These are phyloP conservation scores for Drosophila subquinaria DNA, from an alignment of 2,888 invertebrate species.

Conservation along the genomic window DNA sequence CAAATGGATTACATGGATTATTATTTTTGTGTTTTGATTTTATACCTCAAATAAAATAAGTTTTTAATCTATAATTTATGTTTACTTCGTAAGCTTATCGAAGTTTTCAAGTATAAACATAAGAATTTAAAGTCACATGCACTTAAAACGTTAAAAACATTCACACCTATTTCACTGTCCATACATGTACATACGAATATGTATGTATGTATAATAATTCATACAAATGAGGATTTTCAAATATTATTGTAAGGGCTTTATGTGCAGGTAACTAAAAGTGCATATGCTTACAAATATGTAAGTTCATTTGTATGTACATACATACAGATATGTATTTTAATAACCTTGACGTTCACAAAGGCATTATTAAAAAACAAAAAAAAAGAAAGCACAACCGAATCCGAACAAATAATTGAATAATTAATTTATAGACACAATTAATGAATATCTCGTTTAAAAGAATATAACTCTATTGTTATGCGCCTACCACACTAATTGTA, in stretches of 20 bases:
- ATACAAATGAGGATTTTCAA: conserved; percentile 36
- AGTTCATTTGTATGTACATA: neutral
- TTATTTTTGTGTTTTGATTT: too few species aligned
- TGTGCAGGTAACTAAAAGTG: conserved; percentile 62
- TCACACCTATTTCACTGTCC: too few species aligned
- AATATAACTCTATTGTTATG: conserved; percentile 69
- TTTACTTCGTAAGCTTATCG: too few species aligned
- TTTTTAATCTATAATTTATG: too few species aligned
- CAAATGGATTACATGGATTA: too few species aligned
- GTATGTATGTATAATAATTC: too few species aligned
- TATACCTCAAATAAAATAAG: too few species aligned
- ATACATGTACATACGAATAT: too few species aligned
- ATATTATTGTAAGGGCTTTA: conserved; percentile 42
- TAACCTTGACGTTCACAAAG: conserved; percentile 45
- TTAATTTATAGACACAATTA: conserved; percentile 49
- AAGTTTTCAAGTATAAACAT: too few species aligned
- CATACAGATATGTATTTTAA: conserved; percentile 7
- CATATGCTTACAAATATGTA: conserved; percentile 1
- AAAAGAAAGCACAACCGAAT: conserved; percentile 30
- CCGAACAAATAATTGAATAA: conserved; percentile 36
- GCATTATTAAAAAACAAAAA: conserved; percentile 65
- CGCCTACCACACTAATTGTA: conserved; percentile 72
- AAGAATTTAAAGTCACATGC: too few species aligned
- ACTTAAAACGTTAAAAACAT: too few species aligned
- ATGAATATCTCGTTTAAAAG: conserved; percentile 45